Evolutionary conservation across 2,113 vertebrate species (phyloP), one percentile per base, ranked within the genome.

Genomic region (Rhinolophus ferrumequinum): DNA sequence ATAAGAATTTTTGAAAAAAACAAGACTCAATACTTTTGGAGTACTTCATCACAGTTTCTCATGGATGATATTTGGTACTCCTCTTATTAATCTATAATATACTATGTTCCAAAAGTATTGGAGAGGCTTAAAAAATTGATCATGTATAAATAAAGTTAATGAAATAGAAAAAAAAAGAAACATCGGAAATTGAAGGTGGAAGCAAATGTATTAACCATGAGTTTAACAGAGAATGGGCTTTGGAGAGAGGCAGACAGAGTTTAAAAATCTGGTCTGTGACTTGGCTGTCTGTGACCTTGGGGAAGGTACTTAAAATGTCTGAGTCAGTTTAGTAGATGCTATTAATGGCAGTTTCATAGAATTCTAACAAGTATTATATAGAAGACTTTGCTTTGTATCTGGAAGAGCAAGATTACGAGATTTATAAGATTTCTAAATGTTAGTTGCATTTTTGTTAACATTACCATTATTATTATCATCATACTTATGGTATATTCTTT

Each of bases 111-210:
- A 89, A 87, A 91, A 69, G 77, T 81, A 85, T 64, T 96, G 24
- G 18, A 38, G 4, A 80, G 38, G 8, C 33, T 97, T 93, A 89
- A 76, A 96, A 91, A 88, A 24, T 52, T 0, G 3, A 47, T 90
- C 70, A 96, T 88, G 54, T 72, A 64, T 69, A 96, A 94, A 76
- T 75, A 83, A 95, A 88, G 7, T 92, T 95, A 94, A 82, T 94
- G 50, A 93, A 96, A 96, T 79, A 82, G 33, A 93, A 85, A 93
- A n/a, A 47, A 47, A 50, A 50, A 6, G 58, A 96, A 97, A 69
- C 67, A 60, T 54, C 72, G 88, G 75, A 96, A 96, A 95, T 88
- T 67, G 70, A 83, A 67, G 16, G 26, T 70, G 22, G 73, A 90
- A 91, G n/a, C 26, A 88, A 67, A 54, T 85, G 10, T 94, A 88